Conservation (phyloP, 1,140 invertebrate genomes). For the Stenopsyche tienmushanensis region DNA sequence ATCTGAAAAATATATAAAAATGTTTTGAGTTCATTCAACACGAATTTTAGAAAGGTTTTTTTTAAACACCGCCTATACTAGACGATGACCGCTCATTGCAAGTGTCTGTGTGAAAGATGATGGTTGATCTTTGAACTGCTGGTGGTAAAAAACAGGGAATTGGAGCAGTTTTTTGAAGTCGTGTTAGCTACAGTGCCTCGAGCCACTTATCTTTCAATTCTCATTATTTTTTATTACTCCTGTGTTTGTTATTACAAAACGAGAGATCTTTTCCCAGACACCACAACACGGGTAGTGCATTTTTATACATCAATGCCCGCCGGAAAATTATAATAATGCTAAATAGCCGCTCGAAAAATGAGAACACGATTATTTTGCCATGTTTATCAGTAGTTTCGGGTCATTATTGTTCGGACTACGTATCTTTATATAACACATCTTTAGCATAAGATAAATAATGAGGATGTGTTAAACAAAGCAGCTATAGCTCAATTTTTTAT, state of each 20-base stretch:
- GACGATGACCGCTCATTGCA: background rate
- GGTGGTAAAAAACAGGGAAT: slow-evolving; percentile 16
- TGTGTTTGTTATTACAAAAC: background rate
- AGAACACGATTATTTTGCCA: too few relatives aligned
- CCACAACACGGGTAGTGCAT: background rate
- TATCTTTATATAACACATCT: too few relatives aligned
- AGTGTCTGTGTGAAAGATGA: background rate
- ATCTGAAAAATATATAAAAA: too few relatives aligned
- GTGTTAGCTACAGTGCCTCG: slow-evolving; percentile 23
- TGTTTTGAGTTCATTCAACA: too few relatives aligned
- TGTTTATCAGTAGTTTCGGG: too few relatives aligned
- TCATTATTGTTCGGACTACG: too few relatives aligned
- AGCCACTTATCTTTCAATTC: slow-evolving; percentile 38
- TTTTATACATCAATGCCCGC: too few relatives aligned
- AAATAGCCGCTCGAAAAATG: background rate
- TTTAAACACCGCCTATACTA: background rate
- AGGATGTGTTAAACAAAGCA: too few relatives aligned
- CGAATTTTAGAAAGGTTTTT: too few relatives aligned
- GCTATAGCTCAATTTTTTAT: too few relatives aligned
- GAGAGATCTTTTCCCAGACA: background rate
- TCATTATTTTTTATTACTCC: slow-evolving; percentile 38
- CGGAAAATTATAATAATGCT: background rate
- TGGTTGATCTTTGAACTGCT: slow-evolving; percentile 32
- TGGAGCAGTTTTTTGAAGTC: slow-evolving; percentile 37
- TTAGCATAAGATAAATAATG: too few relatives aligned